A percentile compares a stretch with the other conserved stretches of the same genome.
These are phyloP conservation scores for Vanacampus margaritifer DNA, from an alignment of 2,113 vertebrate genomes.

Conservation along the genomic window DNA sequence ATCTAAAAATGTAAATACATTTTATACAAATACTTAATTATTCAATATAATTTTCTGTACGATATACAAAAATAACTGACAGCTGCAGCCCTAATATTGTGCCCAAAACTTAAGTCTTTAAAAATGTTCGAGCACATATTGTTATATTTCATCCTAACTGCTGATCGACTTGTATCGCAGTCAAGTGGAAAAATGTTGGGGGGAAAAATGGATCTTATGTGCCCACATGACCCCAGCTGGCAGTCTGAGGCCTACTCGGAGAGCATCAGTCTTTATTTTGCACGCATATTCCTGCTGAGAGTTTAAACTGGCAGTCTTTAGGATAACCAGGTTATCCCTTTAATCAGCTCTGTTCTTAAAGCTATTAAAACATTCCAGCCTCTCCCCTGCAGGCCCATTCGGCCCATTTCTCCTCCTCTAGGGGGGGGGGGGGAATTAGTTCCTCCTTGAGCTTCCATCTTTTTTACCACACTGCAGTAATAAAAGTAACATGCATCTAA, in stretches of 20 bases:
- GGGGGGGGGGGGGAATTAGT: conserved; percentile 10
- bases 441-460: conserved; percentile 36
- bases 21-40: too few species aligned
- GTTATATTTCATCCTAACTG: too few species aligned
- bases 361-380: conserved; percentile 45
- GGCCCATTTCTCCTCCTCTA: conserved; percentile 19
- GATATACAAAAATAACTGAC: too few species aligned
- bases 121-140: too few species aligned
- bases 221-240: neutral
- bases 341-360: conserved; percentile 58
- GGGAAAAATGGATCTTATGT: too few species aligned
- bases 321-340: conserved; percentile 56
- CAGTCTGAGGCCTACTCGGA: conserved; percentile 7
- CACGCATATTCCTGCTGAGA: conserved; percentile 28
- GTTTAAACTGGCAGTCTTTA: conserved; percentile 44
- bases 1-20: too few species aligned
- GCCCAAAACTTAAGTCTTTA: too few species aligned
- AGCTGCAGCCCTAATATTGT: too few species aligned
- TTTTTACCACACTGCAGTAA: conserved; percentile 35
- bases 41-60: too few species aligned
- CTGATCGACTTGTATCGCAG: too few species aligned
- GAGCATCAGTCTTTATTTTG: conserved; percentile 7
- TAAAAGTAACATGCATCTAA: conserved; percentile 42
- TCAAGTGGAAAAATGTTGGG: too few species aligned
- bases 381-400: conserved; percentile 6